Evolutionary conservation across 2,113 vertebrate genomes (phyloP).

Genomic region (Cyphomyrus plagiostoma): DNA sequence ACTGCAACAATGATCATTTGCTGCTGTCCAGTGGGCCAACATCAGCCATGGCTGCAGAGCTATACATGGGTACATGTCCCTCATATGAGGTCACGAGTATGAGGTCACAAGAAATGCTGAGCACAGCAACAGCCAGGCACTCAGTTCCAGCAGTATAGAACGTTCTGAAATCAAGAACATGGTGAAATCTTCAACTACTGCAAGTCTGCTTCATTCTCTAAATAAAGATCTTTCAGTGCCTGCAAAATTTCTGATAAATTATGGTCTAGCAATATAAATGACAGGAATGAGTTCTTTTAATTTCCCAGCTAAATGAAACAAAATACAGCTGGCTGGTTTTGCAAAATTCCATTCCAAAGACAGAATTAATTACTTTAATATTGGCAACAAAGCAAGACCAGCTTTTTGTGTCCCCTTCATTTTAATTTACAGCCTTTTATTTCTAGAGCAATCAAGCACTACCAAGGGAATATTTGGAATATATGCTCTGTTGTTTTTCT

Average conservation of each 20-base stretch:
- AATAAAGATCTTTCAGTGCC: not conserved
- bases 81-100: not conserved
- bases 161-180: not conserved
- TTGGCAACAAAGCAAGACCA: not conserved
- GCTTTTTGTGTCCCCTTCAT: not conserved
- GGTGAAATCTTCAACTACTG: not conserved
- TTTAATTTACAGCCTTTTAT: not conserved
- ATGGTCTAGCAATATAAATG: not conserved
- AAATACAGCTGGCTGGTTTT: not conserved
- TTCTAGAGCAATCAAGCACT: not conserved
- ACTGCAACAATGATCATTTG: not conserved
- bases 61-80: not conserved
- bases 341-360: conserved; percentile 13
- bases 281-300: not conserved
- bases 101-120: not conserved
- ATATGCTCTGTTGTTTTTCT: not conserved
- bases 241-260: not conserved
- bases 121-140: not conserved
- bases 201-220: not conserved
- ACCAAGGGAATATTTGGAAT: not conserved
- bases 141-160: not conserved
- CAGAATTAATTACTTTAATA: conserved; percentile 10
- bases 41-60: not conserved
- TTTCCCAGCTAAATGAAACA: not conserved
- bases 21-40: not conserved